Base-by-base conservation (phyloP, 53 echinoderm and acorn worm species). In the Actinopyga echinites region DNA sequence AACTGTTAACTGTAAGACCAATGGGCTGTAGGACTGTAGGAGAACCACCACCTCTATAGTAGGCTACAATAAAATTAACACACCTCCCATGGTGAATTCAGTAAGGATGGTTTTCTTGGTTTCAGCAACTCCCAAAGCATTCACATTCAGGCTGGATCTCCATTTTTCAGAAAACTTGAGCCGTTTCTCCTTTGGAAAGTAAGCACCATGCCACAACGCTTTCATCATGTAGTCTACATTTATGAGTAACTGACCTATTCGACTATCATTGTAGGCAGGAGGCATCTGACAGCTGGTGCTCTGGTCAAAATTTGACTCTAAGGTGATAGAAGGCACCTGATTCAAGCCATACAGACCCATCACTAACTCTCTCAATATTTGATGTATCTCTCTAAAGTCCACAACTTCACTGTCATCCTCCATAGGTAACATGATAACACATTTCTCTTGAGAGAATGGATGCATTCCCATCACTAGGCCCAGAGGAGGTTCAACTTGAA, bases 201-300 rank as follows among this genome's bases (percentile, higher is more conserved):
- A 94, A 4, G 84, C 79, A 4, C 99, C 99, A 64, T 97, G 94
- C 99, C 99, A 97, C 38, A 97, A 54, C 0, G 89, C 91, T 74
- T 97, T 97, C 90, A 97, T 97, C 97, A 97, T 90, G 79, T 97
- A 94, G 84, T 97, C 99, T 5, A 96, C 86, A 43, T 94, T 85
- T 30, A 90, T 92, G 20, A 94, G 84, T 21, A 90, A 75, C 86
- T 94, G 99, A 7, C 99, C 99, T 8, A 97, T 74, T 60, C 89
- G 85, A 36, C 88, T 97, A 79, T 97, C 99, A 37, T 86, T 81
- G 64, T 92, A 97, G 20, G 99, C 99, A 7, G 99, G 99, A 0
- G 99, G 99, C 2, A 97, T 40, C 74, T 94, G 91, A 53, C 94
- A 94, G 10, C 88, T 65, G 13, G 94, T 94, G 66, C 92, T 90